phyloP scores from a whole-genome alignment of 2,113 vertebrate genomes.

The Apteryx mantelli region DNA sequence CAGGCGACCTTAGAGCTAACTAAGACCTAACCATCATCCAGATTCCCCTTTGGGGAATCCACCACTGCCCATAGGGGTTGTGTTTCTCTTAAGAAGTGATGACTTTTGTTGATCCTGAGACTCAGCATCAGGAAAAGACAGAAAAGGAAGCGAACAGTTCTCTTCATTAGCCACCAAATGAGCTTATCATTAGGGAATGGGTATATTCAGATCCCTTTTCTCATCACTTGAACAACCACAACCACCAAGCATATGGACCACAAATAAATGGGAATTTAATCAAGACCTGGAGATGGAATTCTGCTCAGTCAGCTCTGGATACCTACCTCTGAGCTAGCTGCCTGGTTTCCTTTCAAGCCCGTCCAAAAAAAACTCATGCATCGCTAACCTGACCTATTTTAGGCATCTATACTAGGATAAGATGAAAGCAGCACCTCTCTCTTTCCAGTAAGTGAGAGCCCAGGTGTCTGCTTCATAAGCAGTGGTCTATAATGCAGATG shows the following conservation, averaged over 20 bases:
- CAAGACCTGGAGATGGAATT: neutral
- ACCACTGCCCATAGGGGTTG: neutral
- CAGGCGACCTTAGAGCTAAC: neutral
- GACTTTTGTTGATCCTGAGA: neutral
- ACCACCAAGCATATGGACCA: neutral
- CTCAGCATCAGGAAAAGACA: neutral
- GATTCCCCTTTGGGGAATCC: neutral
- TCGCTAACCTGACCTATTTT: neutral
- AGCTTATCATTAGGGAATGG: neutral
- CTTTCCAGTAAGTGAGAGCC: neutral
- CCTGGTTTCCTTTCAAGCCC: neutral
- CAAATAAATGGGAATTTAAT: neutral
- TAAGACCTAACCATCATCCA: neutral
- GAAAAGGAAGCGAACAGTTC: neutral
- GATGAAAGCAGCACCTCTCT: neutral
- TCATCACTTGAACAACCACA: neutral
- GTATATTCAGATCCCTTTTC: neutral
- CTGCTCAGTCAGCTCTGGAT: neutral
- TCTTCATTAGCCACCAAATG: neutral
- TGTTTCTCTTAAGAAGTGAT: neutral
- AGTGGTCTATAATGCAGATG: neutral
- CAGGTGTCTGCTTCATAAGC: neutral
- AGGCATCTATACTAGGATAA: neutral
- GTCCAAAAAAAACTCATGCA: neutral
- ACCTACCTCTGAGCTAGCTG: neutral